Percentiles rank a stretch among this genome's conserved stretches.
These are phyloP conservation scores for Centruroides vittatus DNA, from an alignment of 1,140 invertebrate genomes.

Conservation along the genomic window DNA sequence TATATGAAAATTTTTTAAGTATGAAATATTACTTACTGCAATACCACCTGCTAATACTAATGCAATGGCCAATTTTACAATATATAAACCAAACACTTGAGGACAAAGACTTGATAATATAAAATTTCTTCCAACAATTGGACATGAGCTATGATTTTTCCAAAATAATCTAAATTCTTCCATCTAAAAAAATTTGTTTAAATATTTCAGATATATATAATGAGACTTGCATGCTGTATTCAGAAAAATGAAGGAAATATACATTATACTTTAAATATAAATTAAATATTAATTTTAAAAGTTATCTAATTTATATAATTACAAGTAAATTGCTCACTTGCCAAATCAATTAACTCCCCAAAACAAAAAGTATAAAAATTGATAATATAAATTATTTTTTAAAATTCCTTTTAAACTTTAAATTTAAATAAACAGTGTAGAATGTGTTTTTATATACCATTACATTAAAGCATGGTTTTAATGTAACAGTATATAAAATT, in stretches of 20 bases:
- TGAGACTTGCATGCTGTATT: background rate
- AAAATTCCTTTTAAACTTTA: too few relatives aligned
- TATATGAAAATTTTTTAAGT: background rate
- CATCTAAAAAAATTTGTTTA: slow-evolving; percentile 27
- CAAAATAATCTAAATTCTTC: slow-evolving; percentile 61
- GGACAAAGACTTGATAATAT: slow-evolving; percentile 73
- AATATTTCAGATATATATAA: background rate
- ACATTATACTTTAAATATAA: too few relatives aligned
- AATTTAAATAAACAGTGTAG: too few relatives aligned
- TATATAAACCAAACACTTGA: slow-evolving; percentile 70
- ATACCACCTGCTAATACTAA: slow-evolving; percentile 56
- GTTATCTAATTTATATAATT: too few relatives aligned
- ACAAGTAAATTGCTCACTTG: too few relatives aligned
- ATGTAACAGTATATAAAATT: too few relatives aligned
- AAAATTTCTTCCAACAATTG: slow-evolving; percentile 54
- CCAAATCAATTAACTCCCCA: too few relatives aligned
- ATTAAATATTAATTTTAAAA: too few relatives aligned
- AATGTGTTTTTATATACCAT: too few relatives aligned
- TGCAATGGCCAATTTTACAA: slow-evolving; percentile 68
- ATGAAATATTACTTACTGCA: slow-evolving; percentile 20
- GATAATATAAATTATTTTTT: too few relatives aligned
- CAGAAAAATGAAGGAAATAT: background rate
- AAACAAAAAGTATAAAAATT: too few relatives aligned
- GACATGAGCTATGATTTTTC: slow-evolving; percentile 43
- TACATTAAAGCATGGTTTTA: too few relatives aligned